Base-by-base conservation (phyloP, 2,797 vertebrate genomes). In the Melanotaenia parkinsoni region DNA sequence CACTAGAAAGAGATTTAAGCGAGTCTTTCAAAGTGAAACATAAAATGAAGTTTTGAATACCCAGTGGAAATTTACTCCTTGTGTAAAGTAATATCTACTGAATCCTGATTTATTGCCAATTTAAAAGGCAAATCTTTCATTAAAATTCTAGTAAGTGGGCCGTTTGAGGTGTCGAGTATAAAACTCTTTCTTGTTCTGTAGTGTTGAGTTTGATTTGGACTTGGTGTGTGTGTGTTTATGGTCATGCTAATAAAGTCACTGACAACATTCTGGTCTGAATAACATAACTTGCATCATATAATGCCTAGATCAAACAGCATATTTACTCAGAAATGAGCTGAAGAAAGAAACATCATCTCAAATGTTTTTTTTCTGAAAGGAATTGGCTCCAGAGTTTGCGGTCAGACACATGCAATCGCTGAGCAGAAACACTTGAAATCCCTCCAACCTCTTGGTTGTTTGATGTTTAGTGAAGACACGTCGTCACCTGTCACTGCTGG, bases 401-500 rank as follows among this genome's bases (percentile, higher is more conserved):
- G 81, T 82, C 80, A 81, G 71, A 83, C 70, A 72, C n/a, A 24
- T 24, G 26, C 35, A 54, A 40, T 65, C 45, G 61, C 71, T 11
- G 38, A 80, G 47, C 56, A 72, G 33, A 82, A 76, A 58, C 60
- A 33, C 47, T 83, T 72, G 76, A 81, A 83, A 76, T 82, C 70
- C n/a, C 38, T 81, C 67, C 72, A 72, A 58, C 71, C 72, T 73
- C 40, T 28, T 43, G 68, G 77, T 38, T 82, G 58, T 74, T 75
- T 86, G 75, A 88, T 79, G 56, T 82, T 63, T 67, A 70, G 76
- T 70, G 72, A 81, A 83, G 77, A 72, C 67, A 53, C 57, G 3
- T 45, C n/a, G 32, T 79, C 26, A 53, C 75, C 82, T 75, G 87
- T 90, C 86, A 89, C 81, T 79, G 37, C 79, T 57, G 75, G 80